Evolutionary conservation across 2,797 vertebrate genomes (phyloP).

Genomic region (Channa striata): DNA sequence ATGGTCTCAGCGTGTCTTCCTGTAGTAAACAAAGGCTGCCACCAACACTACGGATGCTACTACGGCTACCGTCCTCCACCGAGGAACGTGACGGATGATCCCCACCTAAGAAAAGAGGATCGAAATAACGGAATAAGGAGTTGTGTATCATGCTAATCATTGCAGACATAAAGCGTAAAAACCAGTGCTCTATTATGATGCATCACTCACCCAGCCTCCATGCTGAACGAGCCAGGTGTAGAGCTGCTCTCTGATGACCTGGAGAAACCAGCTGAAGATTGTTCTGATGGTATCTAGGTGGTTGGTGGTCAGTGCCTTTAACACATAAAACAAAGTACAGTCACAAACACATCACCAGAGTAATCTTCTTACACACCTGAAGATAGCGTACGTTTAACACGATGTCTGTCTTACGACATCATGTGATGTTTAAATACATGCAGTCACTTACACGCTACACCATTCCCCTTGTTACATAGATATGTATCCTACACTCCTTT

Average conservation of each 20-base stretch:
- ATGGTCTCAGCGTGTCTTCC: constrained; percentile 71
- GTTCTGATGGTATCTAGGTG: constrained; percentile 77
- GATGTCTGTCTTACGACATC: too few species aligned
- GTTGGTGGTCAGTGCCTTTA: constrained; percentile 80
- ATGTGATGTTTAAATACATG: too few species aligned
- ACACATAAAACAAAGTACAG: constrained; percentile 17
- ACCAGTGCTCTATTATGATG: background rate
- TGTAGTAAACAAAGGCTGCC: constrained; percentile 76
- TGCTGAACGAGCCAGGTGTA: constrained; percentile 82
- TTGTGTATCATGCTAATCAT: background rate
- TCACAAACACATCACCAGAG: too few species aligned
- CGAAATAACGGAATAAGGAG: background rate
- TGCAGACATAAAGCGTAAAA: background rate
- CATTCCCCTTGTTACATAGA: too few species aligned
- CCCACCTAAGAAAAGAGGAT: constrained; percentile 74
- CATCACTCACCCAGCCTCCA: constrained; percentile 85
- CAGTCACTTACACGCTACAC: too few species aligned
- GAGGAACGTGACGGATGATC: constrained; percentile 69
- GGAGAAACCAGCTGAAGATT: constrained; percentile 82
- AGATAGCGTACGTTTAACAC: too few species aligned
- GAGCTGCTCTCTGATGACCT: constrained; percentile 79
- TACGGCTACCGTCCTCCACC: constrained; percentile 75
- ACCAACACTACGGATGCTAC: constrained; percentile 76
- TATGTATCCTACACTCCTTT: too few species aligned
- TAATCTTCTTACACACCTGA: too few species aligned